Evolutionary conservation across 2,113 vertebrate genomes (phyloP), one percentile per base, ranked within the genome.

Genomic region (Gadus chalcogrammus): DNA sequence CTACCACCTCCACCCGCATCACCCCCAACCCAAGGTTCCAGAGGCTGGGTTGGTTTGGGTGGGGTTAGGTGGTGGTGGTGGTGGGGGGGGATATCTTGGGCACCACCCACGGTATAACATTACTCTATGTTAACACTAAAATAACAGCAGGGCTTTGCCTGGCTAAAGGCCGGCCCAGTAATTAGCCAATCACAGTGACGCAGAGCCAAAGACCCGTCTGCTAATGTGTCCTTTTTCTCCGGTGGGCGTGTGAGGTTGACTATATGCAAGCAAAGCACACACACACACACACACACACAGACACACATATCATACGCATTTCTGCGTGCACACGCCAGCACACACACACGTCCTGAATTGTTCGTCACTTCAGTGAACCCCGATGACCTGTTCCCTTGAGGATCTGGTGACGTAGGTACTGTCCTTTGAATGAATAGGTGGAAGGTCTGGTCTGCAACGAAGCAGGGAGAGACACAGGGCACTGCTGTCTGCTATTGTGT

Each of bases 131-230:
- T 68, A 76, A 59, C 58, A 75, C 87, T 75, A 77, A 82, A 85
- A 87, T 86, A 87, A 85, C 77, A 85, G 63, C 82, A 68, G 64
- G 72, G 72, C 70, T 84, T 87, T 84, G 68, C 77, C 62, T 75
- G 24, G 17, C 69, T 79, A 70, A 79, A 82, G 64, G 74, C 76
- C 60, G 61, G 64, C 78, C 68, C 75, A 69, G 73, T 76, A 61
- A n/a, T 78, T 66, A 78, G 78, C 77, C 76, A 78, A 70, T 68
- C 65, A 67, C 73, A 70, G 61, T n/a, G 31, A 67, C 59, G 20
- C 16, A 52, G 9, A 52, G 15, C 2, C 16, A 18, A 24, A 31
- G 48, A 42, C 38, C 38, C 6, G 5, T 27, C 42, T 58, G 55
- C 55, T 58, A 17, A 58, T 58, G 42, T 48, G 42, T 48, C 42